Evolutionary conservation across 2,888 invertebrate genomes (phyloP), one percentile per base, ranked within the genome.

Genomic region (Drosophila planitibia): DNA sequence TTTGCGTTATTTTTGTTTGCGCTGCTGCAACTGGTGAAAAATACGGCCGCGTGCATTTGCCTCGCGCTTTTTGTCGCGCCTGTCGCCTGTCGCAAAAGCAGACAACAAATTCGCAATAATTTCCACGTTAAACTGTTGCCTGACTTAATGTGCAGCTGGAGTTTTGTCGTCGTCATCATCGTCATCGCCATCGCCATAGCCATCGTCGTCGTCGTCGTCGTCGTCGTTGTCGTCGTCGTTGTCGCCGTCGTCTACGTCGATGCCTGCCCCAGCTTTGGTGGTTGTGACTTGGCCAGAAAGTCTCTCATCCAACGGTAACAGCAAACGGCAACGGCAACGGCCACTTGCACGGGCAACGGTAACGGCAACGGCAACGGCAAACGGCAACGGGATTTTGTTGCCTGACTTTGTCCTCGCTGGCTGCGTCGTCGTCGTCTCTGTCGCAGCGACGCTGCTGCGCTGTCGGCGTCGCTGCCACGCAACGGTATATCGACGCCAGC

Each of bases 61-160:
- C 59, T 64, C 70, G 64, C 71, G 81, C 30, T 63, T 65, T 58
- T 63, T 60, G 49, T 59, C 41, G 61, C 70, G 80, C 68, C 51
- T 74, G 75, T 70, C 69, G 76, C 74, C 73, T 76, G 82, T 83
- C 82, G 91, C 85, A 83, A 90, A 83, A 87, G 76, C 87, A 87
- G 85, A 91, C 92, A 92, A 92, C 92, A 92, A 92, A 92, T 92
- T 92, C 92, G 92, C 91, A 88, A 92, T 92, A 92, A 92, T 92
- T 92, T 92, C 92, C 92, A 92, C 92, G 92, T 91, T 91, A 89
- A 91, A 92, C 92, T 92, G 92, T 91, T 91, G 91, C 83, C 90
- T 89, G 91, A 87, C 83, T 90, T 85, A 89, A 87, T 87, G 89
- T 79, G 82, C 85, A 87, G 85, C 91, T 85, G 85, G 90, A 90